Conservation (phyloP, 2,888 invertebrate species). For the Megalurothrips usitatus region DNA sequence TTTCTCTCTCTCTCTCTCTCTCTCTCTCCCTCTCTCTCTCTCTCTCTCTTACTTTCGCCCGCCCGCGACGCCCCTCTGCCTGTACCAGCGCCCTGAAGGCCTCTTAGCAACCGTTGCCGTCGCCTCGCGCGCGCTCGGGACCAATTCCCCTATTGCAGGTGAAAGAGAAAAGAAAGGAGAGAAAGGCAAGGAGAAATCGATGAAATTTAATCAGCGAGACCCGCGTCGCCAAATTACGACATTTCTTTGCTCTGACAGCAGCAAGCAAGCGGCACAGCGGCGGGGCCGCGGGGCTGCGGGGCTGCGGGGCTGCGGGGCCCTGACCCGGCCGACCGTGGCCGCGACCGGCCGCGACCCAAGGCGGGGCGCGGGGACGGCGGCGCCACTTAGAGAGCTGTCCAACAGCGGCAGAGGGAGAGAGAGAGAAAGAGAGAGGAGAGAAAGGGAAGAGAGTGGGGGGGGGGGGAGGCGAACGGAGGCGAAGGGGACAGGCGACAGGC, state of each 20-base stretch:
- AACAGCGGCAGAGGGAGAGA: not conserved
- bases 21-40: no score
- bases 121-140: not conserved
- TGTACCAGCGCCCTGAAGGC: not conserved
- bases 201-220: not conserved
- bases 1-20: no score
- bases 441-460: not conserved
- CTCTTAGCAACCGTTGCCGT: not conserved
- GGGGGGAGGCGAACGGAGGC: not conserved
- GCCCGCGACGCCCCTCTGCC: no score
- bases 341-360: no score
- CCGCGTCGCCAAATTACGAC: not conserved
- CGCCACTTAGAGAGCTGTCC: no score
- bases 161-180: not conserved
- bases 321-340: no score
- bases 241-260: not conserved
- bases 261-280: no score
- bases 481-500: not conserved
- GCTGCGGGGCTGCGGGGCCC: no score
- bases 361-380: no score
- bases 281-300: no score
- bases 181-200: not conserved
- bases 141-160: not conserved
- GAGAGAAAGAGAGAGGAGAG: not conserved
- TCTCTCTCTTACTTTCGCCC: no score